Evolutionary conservation across 2,113 vertebrate species (phyloP).

Genomic region (Lontra canadensis): DNA sequence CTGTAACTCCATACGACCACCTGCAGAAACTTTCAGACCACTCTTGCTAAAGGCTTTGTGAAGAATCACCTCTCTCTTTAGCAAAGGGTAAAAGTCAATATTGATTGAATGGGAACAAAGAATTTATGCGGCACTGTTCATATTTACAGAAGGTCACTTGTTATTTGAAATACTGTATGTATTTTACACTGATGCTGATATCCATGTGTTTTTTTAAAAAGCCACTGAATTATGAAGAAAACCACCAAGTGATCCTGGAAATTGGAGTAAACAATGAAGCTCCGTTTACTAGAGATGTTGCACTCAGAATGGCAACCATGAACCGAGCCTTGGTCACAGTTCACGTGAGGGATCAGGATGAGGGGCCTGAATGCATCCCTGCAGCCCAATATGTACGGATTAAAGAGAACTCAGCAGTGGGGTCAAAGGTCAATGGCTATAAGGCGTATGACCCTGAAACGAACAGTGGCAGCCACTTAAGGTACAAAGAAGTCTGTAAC

Average conservation of each 20-base stretch:
- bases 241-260: slow-evolving; percentile 82
- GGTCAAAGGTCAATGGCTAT: slow-evolving; percentile 83
- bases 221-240: slow-evolving; percentile 89
- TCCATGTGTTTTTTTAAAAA: slow-evolving; percentile 72
- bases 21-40: background rate
- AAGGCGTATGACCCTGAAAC: slow-evolving; percentile 91
- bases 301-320: slow-evolving; percentile 74
- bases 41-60: background rate
- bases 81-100: background rate
- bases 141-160: background rate
- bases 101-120: background rate
- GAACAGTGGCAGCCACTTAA: slow-evolving; percentile 86
- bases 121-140: background rate
- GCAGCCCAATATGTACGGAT: slow-evolving; percentile 78
- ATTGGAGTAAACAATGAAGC: slow-evolving; percentile 88
- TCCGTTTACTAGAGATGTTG: slow-evolving; percentile 78
- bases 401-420: slow-evolving; percentile 87
- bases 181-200: slow-evolving; percentile 1
- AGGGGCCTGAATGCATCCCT: slow-evolving; percentile 90
- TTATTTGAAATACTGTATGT: background rate
- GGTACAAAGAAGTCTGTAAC: slow-evolving; percentile 78
- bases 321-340: slow-evolving; percentile 83
- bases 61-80: background rate
- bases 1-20: background rate
- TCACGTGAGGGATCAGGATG: slow-evolving; percentile 85